A percentile compares a stretch with the other conserved stretches of the same genome.
phyloP scores from a whole-genome alignment of 2,113 vertebrate genomes.

The Muscicapa adusta region DNA sequence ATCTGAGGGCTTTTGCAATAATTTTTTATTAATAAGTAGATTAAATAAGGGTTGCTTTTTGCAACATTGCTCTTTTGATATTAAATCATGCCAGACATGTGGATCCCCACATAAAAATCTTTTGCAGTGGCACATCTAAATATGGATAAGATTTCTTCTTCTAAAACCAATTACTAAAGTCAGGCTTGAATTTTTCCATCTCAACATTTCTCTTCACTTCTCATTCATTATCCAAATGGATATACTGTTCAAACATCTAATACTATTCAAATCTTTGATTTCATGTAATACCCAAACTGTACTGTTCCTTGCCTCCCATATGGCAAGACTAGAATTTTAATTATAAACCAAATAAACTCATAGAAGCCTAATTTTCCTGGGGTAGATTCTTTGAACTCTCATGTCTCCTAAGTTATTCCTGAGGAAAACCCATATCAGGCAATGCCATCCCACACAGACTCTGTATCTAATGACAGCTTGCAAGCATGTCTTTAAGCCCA shows the following conservation, averaged over 20 bases:
- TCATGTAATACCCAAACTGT: not conserved
- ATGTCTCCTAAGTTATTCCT: not conserved
- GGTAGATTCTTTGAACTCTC: not conserved
- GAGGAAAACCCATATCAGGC: not conserved
- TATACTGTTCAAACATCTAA: not conserved
- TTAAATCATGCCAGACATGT: not conserved
- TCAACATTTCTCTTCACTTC: not conserved
- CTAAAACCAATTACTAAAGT: not conserved
- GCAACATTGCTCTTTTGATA: not conserved
- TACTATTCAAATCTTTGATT: not conserved
- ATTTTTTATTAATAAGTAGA: not conserved
- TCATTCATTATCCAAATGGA: not conserved
- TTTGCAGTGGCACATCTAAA: not conserved
- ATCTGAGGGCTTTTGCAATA: not conserved
- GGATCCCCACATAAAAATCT: not conserved
- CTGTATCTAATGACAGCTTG: not conserved
- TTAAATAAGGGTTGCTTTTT: not conserved
- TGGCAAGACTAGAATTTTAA: not conserved
- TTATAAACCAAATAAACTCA: not conserved
- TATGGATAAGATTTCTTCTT: not conserved
- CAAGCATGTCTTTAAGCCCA: not conserved
- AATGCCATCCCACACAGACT: not conserved
- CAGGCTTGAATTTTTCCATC: not conserved
- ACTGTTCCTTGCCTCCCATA: not conserved
- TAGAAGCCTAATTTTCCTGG: not conserved